These are phyloP conservation scores for Acridotheres tristis DNA, from an alignment of 2,797 vertebrate genomes.

Conservation along the genomic window DNA sequence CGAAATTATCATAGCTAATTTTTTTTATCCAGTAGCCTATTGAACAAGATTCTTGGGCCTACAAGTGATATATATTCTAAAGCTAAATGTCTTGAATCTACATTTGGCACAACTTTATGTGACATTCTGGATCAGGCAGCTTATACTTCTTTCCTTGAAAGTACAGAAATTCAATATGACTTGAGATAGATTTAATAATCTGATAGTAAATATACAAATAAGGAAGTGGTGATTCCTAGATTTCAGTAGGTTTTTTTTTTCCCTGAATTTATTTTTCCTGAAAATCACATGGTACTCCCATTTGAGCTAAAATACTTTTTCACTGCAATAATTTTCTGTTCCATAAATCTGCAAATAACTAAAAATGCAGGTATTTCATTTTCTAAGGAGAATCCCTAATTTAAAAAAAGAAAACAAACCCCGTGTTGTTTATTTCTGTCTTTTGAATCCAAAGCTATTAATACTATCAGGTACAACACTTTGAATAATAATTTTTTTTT, in stretches of 20 bases:
- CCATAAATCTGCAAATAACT: background rate
- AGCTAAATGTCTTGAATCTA: background rate
- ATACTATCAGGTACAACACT: background rate
- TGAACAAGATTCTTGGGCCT: background rate
- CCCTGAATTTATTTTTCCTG: background rate
- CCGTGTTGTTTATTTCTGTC: background rate
- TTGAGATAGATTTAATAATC: background rate
- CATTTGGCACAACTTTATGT: background rate
- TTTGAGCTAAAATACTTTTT: background rate
- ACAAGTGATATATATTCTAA: background rate
- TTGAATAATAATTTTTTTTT: background rate
- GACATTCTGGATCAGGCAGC: rapidly evolving
- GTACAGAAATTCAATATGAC: background rate
- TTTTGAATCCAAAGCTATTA: background rate
- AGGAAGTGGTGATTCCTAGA: rapidly evolving
- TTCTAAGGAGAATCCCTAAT: background rate
- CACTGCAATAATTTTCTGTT: background rate
- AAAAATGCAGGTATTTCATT: background rate
- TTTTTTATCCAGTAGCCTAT: background rate
- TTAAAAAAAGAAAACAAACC: background rate
- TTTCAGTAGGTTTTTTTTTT: background rate
- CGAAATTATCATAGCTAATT: rapidly evolving
- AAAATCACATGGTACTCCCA: background rate
- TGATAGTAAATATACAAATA: background rate
- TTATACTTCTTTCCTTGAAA: background rate